These are phyloP conservation scores for Megathymus violae DNA, from an alignment of 1,140 invertebrate genomes.

Conservation along the genomic window DNA sequence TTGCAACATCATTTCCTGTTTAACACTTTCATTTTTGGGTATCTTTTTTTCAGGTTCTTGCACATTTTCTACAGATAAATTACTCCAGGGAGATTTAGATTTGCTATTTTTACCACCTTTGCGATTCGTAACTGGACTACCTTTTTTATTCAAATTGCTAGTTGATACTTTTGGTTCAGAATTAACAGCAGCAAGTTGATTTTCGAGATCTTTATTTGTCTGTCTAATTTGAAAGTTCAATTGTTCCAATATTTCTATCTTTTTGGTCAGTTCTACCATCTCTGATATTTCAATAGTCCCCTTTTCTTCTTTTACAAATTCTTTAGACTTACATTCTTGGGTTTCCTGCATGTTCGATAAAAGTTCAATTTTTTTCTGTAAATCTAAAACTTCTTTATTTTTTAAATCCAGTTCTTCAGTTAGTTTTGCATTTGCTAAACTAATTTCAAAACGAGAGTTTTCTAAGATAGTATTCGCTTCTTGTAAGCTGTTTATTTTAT, in stretches of 20 bases:
- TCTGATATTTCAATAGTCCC: conserved; percentile 77
- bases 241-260: conserved; percentile 82
- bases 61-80: conserved; percentile 63
- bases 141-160: conserved; percentile 60
- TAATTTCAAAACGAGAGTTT: conserved; percentile 85
- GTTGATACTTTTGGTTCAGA: conserved; percentile 51
- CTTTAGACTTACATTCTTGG: conserved; percentile 44
- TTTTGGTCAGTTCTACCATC: conserved; percentile 75
- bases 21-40: conserved; percentile 59
- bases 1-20: conserved; percentile 70
- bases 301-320: conserved; percentile 74
- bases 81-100: conserved; percentile 75
- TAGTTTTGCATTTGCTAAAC: conserved; percentile 83
- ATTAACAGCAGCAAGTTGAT: conserved; percentile 74
- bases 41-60: conserved; percentile 68
- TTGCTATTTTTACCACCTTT: conserved; percentile 71
- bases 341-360: conserved; percentile 46
- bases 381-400: conserved; percentile 66
- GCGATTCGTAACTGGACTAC: conserved; percentile 60
- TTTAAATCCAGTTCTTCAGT: conserved; percentile 83
- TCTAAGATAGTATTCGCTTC: conserved; percentile 83
- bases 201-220: conserved; percentile 84
- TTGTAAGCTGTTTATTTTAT: conserved; percentile 81
- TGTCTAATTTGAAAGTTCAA: conserved; percentile 82
- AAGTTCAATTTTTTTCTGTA: conserved; percentile 67